Evolutionary conservation across 2,113 vertebrate species (phyloP).

Genomic region (Nibea coibor): DNA sequence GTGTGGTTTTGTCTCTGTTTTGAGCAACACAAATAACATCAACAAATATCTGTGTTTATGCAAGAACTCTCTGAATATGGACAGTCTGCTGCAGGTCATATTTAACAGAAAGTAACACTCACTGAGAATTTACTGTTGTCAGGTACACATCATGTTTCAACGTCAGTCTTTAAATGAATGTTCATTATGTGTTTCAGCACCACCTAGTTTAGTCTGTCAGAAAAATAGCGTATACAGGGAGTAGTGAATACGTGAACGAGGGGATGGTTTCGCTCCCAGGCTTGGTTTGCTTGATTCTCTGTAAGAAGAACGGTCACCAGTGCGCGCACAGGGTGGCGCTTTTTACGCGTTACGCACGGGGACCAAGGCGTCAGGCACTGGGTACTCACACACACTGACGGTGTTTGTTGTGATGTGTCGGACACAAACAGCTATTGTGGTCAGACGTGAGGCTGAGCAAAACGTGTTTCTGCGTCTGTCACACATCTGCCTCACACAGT

Average conservation of each 20-base stretch:
- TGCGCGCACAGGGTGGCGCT: neutral
- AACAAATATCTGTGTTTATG: neutral
- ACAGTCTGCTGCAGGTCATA: neutral
- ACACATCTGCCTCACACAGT: neutral
- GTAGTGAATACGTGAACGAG: neutral
- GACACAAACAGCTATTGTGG: neutral
- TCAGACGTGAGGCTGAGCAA: neutral
- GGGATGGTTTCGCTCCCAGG: neutral
- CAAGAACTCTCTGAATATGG: neutral
- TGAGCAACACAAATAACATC: neutral
- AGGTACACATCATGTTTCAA: neutral
- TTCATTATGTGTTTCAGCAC: too few relatives aligned
- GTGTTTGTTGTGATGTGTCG: neutral
- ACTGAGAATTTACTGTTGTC: neutral
- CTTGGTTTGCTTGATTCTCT: neutral
- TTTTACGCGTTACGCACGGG: conserved; percentile 35
- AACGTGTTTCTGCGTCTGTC: too few relatives aligned
- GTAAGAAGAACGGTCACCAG: neutral
- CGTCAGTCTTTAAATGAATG: neutral
- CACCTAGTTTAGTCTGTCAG: too few relatives aligned
- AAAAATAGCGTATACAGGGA: neutral
- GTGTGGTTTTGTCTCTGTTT: conserved; percentile 1
- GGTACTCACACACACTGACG: too few relatives aligned
- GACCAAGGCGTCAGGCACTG: neutral
- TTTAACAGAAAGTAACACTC: neutral